Conservation (phyloP, 1,140 invertebrate genomes). For the Monochamus saltuarius region DNA sequence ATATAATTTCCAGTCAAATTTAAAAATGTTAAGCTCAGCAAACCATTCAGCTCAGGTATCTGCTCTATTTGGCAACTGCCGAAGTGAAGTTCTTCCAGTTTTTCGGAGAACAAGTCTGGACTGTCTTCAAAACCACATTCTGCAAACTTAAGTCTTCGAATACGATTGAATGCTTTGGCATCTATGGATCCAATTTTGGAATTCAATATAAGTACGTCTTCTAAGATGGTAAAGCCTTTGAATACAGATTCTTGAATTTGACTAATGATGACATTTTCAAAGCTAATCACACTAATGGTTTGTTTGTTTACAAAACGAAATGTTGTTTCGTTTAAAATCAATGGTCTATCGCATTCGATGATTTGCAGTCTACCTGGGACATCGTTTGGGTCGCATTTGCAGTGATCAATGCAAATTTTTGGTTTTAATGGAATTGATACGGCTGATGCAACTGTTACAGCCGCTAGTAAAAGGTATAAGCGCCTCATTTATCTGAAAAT, state of each 20-base stretch:
- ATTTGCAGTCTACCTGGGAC: conserved; percentile 25
- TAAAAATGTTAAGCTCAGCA: conserved; percentile 35
- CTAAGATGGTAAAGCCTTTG: conserved; percentile 24
- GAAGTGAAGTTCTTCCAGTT: conserved; percentile 41
- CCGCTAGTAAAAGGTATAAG: conserved; percentile 15
- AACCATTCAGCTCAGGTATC: conserved; percentile 33
- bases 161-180: conserved; percentile 32
- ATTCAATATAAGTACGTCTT: conserved; percentile 32
- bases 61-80: conserved; percentile 39
- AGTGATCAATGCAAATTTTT: conserved; percentile 23
- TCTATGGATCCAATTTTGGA: conserved; percentile 34
- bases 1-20: conserved; percentile 45
- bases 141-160: conserved; percentile 30
- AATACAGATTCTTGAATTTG: conserved; percentile 35
- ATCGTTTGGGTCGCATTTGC: conserved; percentile 19
- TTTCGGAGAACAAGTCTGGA: conserved; percentile 36
- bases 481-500: conserved; percentile 35
- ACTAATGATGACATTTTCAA: conserved; percentile 31
- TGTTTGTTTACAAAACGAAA: conserved; percentile 20
- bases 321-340: conserved; percentile 25
- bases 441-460: conserved; percentile 17
- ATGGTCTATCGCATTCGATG: conserved; percentile 19
- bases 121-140: conserved; percentile 32
- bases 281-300: conserved; percentile 23
- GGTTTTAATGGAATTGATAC: conserved; percentile 4